phyloP scores from a whole-genome alignment of 2,797 vertebrate genomes.

The Taeniopygia guttata region DNA sequence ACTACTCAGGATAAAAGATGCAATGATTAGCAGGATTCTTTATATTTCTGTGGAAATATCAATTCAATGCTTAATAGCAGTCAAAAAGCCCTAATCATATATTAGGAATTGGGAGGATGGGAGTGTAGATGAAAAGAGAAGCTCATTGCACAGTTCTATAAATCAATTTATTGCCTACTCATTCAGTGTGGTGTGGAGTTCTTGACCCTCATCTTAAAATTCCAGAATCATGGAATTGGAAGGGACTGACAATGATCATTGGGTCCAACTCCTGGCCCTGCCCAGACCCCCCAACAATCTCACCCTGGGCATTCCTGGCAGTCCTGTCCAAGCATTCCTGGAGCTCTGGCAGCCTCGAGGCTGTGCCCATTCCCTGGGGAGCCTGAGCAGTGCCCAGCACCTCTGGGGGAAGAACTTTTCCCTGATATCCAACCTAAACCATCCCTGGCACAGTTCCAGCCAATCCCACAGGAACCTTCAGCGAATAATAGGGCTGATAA shows the following conservation, averaged over 20 bases:
- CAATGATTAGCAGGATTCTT: background rate
- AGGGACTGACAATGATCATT: background rate
- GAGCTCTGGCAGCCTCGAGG: background rate
- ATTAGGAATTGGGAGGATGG: background rate
- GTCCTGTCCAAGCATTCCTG: rapidly evolving
- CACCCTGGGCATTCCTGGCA: background rate
- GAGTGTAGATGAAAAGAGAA: background rate
- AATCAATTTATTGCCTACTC: background rate
- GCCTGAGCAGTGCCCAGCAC: background rate
- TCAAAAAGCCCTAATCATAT: rapidly evolving
- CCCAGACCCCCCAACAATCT: background rate
- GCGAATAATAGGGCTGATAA: background rate
- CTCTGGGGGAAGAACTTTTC: background rate
- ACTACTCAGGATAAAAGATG: background rate
- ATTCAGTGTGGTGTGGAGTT: background rate
- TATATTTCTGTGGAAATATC: background rate
- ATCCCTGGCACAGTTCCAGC: background rate
- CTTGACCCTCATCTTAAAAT: background rate
- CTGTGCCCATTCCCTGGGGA: background rate
- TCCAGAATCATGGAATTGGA: background rate
- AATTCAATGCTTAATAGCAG: background rate
- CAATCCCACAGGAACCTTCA: background rate
- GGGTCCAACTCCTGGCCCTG: rapidly evolving
- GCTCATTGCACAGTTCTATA: background rate
- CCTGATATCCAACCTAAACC: background rate